A percentile compares a stretch with the other conserved stretches of the same genome.
phyloP scores from a whole-genome alignment of 2,113 vertebrate genomes.

The Scomber japonicus region DNA sequence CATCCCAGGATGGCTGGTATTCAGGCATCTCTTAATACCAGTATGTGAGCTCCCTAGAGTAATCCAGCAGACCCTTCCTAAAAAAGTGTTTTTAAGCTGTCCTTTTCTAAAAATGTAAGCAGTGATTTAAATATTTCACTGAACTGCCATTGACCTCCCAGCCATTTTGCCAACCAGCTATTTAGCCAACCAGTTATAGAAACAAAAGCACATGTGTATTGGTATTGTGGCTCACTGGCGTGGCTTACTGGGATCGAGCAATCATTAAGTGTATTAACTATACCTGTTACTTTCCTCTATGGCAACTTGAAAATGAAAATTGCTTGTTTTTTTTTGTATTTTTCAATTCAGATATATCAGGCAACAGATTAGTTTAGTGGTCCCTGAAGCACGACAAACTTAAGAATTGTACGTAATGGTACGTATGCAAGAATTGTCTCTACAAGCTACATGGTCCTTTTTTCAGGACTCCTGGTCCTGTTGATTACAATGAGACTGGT shows the following conservation, averaged over 20 bases:
- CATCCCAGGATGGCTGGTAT: constrained; percentile 49
- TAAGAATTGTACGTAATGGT: background rate
- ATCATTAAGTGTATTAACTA: constrained; percentile 3
- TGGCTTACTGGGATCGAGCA: background rate
- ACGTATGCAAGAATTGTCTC: background rate
- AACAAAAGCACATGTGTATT: constrained; percentile 6
- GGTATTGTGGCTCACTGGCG: background rate
- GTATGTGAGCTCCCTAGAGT: constrained; percentile 26
- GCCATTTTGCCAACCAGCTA: constrained; percentile 14
- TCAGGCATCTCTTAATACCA: constrained; percentile 11
- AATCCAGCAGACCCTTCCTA: constrained; percentile 33
- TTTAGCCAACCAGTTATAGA: background rate
- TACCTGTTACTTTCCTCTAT: background rate
- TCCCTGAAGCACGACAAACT: background rate
- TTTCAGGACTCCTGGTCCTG: constrained; percentile 32
- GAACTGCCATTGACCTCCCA: constrained; percentile 39
- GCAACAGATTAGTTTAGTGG: background rate
- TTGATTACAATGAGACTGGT: constrained; percentile 60
- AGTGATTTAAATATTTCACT: constrained; percentile 37
- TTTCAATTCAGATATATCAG: background rate
- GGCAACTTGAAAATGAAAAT: constrained; percentile 1
- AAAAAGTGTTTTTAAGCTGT: constrained; percentile 48
- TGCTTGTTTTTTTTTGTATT: background rate
- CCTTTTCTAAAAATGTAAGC: constrained; percentile 34
- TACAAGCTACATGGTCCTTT: constrained; percentile 12